phyloP scores from a whole-genome alignment of 2,797 vertebrate species.

The Manis crassicaudata region DNA sequence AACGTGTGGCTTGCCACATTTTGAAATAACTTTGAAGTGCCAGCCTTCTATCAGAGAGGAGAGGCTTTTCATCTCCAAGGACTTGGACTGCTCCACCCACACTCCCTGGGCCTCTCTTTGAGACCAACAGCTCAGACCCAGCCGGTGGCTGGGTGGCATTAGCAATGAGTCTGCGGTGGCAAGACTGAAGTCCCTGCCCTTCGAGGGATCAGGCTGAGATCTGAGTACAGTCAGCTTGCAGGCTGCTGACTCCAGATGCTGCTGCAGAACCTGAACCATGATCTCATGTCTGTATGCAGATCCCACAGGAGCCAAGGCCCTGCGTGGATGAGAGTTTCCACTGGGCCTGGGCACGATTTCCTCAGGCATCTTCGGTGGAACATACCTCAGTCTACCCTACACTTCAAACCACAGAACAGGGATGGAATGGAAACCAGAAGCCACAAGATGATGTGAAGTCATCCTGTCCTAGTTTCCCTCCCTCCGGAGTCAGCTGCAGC shows the following conservation, averaged over 20 bases:
- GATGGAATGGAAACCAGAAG: constrained; percentile 35
- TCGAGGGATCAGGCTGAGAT: background rate
- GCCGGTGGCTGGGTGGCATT: background rate
- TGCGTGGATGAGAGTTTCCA: constrained; percentile 55
- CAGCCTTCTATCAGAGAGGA: background rate
- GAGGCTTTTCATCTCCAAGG: background rate
- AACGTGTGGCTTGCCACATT: background rate
- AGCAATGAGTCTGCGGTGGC: background rate
- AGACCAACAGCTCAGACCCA: background rate
- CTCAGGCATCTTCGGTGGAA: background rate
- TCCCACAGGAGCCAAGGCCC: background rate
- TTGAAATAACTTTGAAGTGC: background rate
- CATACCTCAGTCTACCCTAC: constrained; percentile 19
- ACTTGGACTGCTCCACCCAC: background rate
- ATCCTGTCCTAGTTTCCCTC: background rate
- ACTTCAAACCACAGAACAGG: constrained; percentile 46
- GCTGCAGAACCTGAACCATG: background rate
- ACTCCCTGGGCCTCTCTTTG: background rate
- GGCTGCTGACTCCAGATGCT: background rate
- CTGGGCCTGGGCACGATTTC: background rate
- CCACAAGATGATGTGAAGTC: constrained; percentile 39
- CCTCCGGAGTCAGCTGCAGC: background rate
- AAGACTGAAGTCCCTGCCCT: background rate
- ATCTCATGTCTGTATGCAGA: constrained; percentile 19
- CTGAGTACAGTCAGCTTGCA: background rate